Conservation (phyloP, 2,888 invertebrate species). For the Netelia melanura region DNA sequence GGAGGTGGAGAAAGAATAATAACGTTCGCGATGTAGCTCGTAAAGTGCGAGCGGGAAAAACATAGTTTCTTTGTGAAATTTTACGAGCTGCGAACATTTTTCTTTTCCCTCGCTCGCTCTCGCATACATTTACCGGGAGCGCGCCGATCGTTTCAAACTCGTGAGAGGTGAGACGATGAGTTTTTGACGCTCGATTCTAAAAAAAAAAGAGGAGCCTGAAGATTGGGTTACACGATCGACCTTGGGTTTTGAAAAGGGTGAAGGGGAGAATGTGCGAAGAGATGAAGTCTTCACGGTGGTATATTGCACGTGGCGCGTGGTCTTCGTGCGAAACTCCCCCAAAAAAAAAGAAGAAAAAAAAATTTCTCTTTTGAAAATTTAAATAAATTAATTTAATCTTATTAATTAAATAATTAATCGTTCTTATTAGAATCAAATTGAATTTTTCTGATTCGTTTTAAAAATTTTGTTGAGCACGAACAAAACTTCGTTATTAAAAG, state of each 20-base stretch:
- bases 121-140: neutral
- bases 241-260: slow-evolving; percentile 37
- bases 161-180: neutral
- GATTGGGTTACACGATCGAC: slow-evolving; percentile 51
- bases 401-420: too few relatives aligned
- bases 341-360: too few relatives aligned
- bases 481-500: too few relatives aligned
- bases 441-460: too few relatives aligned
- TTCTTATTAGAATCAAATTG: too few relatives aligned
- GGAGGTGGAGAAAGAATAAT: slow-evolving; percentile 50
- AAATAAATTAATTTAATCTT: too few relatives aligned
- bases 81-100: slow-evolving; percentile 54
- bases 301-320: neutral
- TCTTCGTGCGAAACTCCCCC: too few relatives aligned
- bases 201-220: neutral
- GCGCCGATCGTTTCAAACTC: neutral
- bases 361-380: too few relatives aligned
- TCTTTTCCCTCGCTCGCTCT: slow-evolving; percentile 24
- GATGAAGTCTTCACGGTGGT: neutral
- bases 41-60: slow-evolving; percentile 48
- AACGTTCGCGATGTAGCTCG: slow-evolving; percentile 53
- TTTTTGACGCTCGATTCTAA: neutral
- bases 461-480: too few relatives aligned
- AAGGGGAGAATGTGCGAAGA: neutral
- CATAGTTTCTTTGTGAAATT: slow-evolving; percentile 52